Evolutionary conservation across 2,797 vertebrate genomes (phyloP).

Genomic region (Semotilus atromaculatus): DNA sequence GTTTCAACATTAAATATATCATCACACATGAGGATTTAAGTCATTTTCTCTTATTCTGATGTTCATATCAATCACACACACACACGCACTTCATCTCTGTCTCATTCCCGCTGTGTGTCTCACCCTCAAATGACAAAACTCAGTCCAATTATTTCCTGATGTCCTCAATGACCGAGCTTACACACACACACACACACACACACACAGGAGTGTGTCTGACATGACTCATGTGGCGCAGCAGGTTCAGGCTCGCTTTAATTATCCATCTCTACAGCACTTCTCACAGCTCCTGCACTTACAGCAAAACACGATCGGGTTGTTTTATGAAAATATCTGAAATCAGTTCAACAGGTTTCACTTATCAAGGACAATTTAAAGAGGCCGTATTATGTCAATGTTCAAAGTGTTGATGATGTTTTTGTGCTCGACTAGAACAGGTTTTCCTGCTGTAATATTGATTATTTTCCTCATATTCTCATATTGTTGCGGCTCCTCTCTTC

Average conservation of each 20-base stretch:
- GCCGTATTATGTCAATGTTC: too few relatives aligned
- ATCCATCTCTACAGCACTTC: slow-evolving; percentile 25
- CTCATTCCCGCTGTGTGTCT: background rate
- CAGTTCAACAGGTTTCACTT: background rate
- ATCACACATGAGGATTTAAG: background rate
- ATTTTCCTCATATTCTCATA: background rate
- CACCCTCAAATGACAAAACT: background rate
- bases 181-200: slow-evolving; percentile 7
- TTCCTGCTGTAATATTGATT: background rate
- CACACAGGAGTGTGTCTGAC: slow-evolving; percentile 7
- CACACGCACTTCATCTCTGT: background rate
- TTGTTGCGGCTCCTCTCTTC: background rate
- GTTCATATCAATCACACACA: background rate
- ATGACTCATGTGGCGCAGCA: slow-evolving; percentile 58
- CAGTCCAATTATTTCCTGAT: slow-evolving; percentile 9
- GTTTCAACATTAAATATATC: background rate
- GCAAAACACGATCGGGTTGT: background rate
- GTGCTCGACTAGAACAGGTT: too few relatives aligned
- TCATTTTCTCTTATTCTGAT: background rate
- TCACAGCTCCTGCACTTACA: background rate
- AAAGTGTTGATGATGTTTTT: too few relatives aligned
- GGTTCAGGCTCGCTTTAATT: slow-evolving; percentile 57
- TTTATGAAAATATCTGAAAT: background rate
- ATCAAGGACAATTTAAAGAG: background rate
- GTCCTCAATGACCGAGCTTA: background rate